Percentiles rank a stretch among this genome's conserved stretches.
These are phyloP conservation scores for Drosophila monieri DNA, from an alignment of 2,888 invertebrate species.

Conservation along the genomic window DNA sequence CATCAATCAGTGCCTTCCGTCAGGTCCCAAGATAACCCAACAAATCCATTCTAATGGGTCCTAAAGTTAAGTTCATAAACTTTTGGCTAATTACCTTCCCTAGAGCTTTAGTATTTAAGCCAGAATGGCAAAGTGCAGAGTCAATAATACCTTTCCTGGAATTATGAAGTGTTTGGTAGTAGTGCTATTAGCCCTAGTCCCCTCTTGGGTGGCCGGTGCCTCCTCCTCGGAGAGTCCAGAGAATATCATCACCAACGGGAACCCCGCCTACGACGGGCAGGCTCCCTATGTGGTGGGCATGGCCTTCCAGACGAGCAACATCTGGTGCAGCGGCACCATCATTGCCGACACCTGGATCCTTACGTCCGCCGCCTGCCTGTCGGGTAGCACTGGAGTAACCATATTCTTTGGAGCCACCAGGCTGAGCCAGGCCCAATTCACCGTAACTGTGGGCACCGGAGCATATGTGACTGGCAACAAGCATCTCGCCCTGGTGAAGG, in stretches of 20 bases:
- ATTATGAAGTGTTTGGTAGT: constrained; percentile 15
- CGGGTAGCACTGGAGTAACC: constrained; percentile 27
- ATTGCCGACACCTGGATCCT: constrained; percentile 34
- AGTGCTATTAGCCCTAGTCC: constrained; percentile 2
- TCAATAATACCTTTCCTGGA: not conserved
- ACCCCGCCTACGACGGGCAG: constrained; percentile 24
- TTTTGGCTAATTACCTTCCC: constrained; percentile 22
- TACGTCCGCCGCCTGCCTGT: constrained; percentile 18
- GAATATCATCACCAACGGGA: constrained; percentile 31
- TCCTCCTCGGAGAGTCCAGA: not conserved
- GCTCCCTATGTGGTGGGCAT: constrained; percentile 33
- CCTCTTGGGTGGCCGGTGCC: not conserved
- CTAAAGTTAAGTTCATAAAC: not conserved
- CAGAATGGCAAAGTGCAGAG: not conserved
- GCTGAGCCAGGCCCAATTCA: constrained; percentile 7
- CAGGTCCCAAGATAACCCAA: constrained; percentile 9
- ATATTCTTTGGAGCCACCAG: constrained; percentile 34
- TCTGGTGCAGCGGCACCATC: constrained; percentile 38
- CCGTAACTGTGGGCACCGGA: not conserved
- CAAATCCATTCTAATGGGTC: constrained; percentile 14
- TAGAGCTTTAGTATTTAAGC: constrained; percentile 18
- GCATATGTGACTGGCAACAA: constrained; percentile 9
- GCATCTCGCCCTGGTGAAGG: constrained; percentile 17
- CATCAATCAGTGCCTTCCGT: not conserved
- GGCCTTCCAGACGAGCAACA: constrained; percentile 17